Evolutionary conservation across 1,140 invertebrate genomes (phyloP), one percentile per base, ranked within the genome.

Genomic region (Polypedilum pembai): DNA sequence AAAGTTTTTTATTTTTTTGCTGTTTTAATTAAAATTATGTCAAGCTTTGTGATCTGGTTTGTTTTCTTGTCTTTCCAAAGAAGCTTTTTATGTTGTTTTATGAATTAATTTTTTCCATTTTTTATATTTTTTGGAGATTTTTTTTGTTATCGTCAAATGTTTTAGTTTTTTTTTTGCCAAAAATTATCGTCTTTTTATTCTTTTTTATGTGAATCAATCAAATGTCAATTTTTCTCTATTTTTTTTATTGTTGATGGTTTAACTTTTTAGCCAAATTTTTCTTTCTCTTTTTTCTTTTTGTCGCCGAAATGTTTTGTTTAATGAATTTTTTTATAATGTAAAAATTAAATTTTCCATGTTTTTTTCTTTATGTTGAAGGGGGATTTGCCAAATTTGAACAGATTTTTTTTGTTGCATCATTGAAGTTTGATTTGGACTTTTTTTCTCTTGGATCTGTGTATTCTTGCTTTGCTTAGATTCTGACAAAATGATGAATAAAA

Each of bases 141-240:
- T 56, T 56, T 56, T n/a, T n/a, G n/a, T n/a, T 56, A n/a, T 45
- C 15, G 8, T 45, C 8, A 45, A 45, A 12, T 45, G 4, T n/a
- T 56, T n/a, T n/a, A n/a, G n/a, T n/a, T n/a, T n/a, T 12, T 56
- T 56, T 45, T 45, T 3, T 56, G 45, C 45, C 45, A 56, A 56
- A 56, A 12, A n/a, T 56, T 56, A 12, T 56, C 12, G 12, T 56
- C n/a, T 56, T 56, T 45, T 45, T 45, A 10, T 45, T 15, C 15
- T 15, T 10, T 56, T 56, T 56, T 69, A 18, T 69, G 65, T 69
- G 65, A 69, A 69, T 69, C 65, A 69, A 69, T 69, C 65, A 69
- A 69, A 69, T 69, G 65, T 69, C 65, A 69, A 20, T 69, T 69
- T 69, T 69, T 20, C 17, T 20, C 20, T 69, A 8, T 69, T 20